These are phyloP conservation scores for Periophthalmodon schlosseri DNA, from an alignment of 2,113 vertebrate genomes.

Conservation along the genomic window DNA sequence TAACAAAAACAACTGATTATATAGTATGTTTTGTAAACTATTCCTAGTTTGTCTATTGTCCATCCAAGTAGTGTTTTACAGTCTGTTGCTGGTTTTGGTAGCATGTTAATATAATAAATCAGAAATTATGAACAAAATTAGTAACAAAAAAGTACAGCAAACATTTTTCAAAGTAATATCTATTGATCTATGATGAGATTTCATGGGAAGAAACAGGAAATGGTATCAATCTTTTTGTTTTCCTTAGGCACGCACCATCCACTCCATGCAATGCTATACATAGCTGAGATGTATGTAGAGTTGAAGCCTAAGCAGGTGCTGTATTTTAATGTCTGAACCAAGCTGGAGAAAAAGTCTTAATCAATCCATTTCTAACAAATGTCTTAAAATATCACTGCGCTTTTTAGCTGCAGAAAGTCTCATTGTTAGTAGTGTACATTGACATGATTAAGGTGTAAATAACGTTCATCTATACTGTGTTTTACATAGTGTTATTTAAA, in stretches of 20 bases:
- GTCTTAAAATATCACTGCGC: neutral
- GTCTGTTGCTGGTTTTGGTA: conserved; percentile 6
- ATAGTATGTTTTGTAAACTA: neutral
- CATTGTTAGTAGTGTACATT: neutral
- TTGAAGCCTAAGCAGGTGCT: neutral
- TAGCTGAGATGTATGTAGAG: neutral
- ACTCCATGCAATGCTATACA: neutral
- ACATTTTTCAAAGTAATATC: neutral
- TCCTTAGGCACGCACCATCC: conserved; percentile 11
- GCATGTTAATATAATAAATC: conserved; percentile 34
- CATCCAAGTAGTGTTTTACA: conserved; percentile 27
- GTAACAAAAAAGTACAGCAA: conserved; percentile 12
- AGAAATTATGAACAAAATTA: neutral
- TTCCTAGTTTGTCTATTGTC: conserved; percentile 1
- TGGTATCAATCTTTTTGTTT: conserved; percentile 28
- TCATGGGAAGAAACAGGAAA: neutral
- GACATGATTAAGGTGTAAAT: neutral
- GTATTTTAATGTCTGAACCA: neutral
- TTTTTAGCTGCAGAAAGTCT: neutral
- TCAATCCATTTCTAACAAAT: conserved; percentile 10
- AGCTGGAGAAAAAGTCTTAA: neutral
- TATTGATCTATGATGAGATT: neutral
- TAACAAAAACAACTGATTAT: neutral
- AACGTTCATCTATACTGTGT: neutral
- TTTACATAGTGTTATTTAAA: neutral